Base-by-base conservation (phyloP, 2,797 vertebrate species). In the Buphagus erythrorhynchus region DNA sequence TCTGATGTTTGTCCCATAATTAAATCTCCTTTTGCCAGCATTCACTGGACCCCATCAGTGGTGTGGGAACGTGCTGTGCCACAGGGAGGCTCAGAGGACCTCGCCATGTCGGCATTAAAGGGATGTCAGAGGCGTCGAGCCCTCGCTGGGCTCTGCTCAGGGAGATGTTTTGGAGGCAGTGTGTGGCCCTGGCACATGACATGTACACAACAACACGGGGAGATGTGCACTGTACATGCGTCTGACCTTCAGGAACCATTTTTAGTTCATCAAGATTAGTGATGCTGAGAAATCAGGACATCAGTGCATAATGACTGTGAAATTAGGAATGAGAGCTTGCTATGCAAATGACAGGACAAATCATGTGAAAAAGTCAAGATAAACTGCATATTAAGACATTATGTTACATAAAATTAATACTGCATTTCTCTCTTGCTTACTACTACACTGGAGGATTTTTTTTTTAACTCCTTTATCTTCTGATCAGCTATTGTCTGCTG, bases 291-390 rank as follows among this genome's bases (percentile, higher is more conserved):
- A 98, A 98, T 98, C 98, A 98, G 98, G 98, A 99, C 99, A 99
- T 99, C 98, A 98, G 98, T 98, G 99, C 99, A 99, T 99, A 99
- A 99, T 99, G 99, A 99, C 98, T 99, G 99, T 99, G 99, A 99
- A 99, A 99, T 99, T 99, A 99, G 98, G 98, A 98, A 98, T 97
- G 98, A 98, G 98, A 98, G 97, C 97, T 98, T 97, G 96, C 98
- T 99, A 98, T 99, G 99, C 99, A 99, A 99, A 99, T 99, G 98
- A 98, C 98, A 98, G 98, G 98, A 98, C 98, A 98, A 99, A 98
- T 98, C 99, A 98, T 99, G 99, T 99, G 99, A 98, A 99, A 99
- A 99, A 99, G 98, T 99, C 98, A 98, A 99, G 99, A 99, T 98
- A 98, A 99, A 98, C 98, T 98, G 98, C 99, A 98, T 99, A 99